phyloP scores from a whole-genome alignment of 2,113 vertebrate genomes.

The Alligator mississippiensis region DNA sequence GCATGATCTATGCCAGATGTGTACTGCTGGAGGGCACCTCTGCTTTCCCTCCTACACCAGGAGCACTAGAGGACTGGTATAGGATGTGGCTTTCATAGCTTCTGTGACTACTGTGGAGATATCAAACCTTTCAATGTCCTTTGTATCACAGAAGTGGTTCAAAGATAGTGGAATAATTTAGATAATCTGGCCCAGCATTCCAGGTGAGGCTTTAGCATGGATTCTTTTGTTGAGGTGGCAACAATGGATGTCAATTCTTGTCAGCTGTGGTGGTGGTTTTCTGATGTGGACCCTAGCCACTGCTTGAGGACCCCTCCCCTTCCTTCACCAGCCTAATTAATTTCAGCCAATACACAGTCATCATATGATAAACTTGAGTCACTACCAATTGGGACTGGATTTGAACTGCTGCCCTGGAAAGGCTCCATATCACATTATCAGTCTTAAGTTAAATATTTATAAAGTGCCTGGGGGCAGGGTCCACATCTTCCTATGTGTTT shows the following conservation, averaged over 20 bases:
- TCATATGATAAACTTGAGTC: neutral
- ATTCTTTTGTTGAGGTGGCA: neutral
- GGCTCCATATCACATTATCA: conserved; percentile 30
- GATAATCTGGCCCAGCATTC: neutral
- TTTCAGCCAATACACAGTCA: neutral
- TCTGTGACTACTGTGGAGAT: neutral
- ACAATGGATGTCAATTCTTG: rapidly evolving
- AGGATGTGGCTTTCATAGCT: neutral
- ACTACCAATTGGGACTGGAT: conserved; percentile 8
- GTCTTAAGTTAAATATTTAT: conserved; percentile 65
- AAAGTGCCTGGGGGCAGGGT: conserved; percentile 51
- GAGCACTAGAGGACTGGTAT: neutral
- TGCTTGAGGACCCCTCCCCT: neutral
- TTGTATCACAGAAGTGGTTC: neutral
- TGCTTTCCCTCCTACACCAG: neutral
- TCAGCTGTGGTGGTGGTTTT: neutral
- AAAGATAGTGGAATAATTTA: neutral
- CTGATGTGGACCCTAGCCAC: neutral
- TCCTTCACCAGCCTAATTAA: too few species aligned
- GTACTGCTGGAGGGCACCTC: neutral
- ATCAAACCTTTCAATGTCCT: neutral
- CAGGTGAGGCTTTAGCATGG: neutral
- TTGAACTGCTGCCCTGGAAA: neutral
- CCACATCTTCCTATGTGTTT: neutral
- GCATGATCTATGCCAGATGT: conserved; percentile 48